Evolutionary conservation across 2,888 invertebrate species (phyloP), one percentile per base, ranked within the genome.

Genomic region (Yponomeuta plumbellus): DNA sequence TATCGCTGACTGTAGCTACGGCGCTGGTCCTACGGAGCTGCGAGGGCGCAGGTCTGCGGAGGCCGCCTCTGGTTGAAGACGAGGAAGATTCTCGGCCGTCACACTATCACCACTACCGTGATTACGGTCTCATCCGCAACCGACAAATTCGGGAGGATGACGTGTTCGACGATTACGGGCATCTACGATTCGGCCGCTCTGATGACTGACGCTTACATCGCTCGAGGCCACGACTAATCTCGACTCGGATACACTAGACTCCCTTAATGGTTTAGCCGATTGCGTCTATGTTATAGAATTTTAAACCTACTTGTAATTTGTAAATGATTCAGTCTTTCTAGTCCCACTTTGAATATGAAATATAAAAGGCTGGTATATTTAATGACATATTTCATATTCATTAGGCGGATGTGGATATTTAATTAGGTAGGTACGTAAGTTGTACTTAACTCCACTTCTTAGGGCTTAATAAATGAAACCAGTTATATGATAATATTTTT

Each of bases 111-210:
- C 68, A 82, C 72, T 92, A 92, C 72, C 92, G 93, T 61, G 94
- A 94, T 76, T 94, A 94, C 71, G 93, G 92, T 1, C 86, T 95
- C 76, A 84, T 94, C 78, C 75, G 81, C 23, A 78, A 72, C 52
- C 77, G 83, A 26, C 73, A 75, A 0, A 76, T 76, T 2, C 77
- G 86, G 4, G 90, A 94, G 1, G 94, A 94, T 57, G 94, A 94
- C 68, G 89, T 93, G 22, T 95, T 94, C 71, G 95, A 95, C 71
- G 95, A 95, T 77, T 96, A 95, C 73, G 95, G 95, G 1, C 95
- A 95, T 74, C 91, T 95, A 86, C 85, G 95, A 69, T 95, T 95
- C 74, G 95, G 95, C 13, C 90, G 94, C 69, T 93, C 92, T 67
- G 44, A 90, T 44, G 86, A 88, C 75, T 88, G 88, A 88, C 88